Evolutionary conservation across 1,140 invertebrate genomes (phyloP).

Genomic region (honey bee (Apis mellifera)): Amel_HAv3.1 CM009943.2:6862001-6862500

Average conservation of each 20-base stretch:
- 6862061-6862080: neutral
- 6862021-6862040: neutral
- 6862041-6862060: neutral
- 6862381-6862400: constrained; percentile 60
- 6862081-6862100: neutral
- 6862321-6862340: constrained; percentile 44
- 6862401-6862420: constrained; percentile 52
- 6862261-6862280: constrained; percentile 6
- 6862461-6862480: constrained; percentile 49
- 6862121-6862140: neutral
- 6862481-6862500: constrained; percentile 61
- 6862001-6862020: no score
- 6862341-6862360: constrained; percentile 36
- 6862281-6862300: constrained; percentile 7
- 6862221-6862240: neutral
- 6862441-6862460: constrained; percentile 54
- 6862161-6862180: neutral
- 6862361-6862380: constrained; percentile 43
- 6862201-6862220: no score
- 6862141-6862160: neutral
- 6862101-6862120: neutral
- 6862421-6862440: constrained; percentile 57
- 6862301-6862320: constrained; percentile 47
- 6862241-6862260: constrained; percentile 15
- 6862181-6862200: neutral